Base-by-base conservation (phyloP, 2,888 invertebrate genomes). In the Amphipyra berbera region DNA sequence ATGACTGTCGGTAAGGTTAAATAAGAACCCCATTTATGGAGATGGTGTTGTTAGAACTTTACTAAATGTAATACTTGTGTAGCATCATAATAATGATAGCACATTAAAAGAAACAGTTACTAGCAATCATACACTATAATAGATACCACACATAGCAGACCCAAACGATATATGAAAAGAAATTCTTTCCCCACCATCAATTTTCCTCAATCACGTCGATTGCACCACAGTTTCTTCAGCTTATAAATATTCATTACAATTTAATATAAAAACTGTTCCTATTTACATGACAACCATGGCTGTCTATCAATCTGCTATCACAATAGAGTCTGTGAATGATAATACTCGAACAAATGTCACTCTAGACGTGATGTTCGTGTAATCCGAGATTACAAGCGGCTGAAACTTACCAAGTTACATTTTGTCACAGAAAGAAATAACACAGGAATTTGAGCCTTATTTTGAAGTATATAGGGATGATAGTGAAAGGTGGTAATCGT, bases 271-370 rank as follows among this genome's bases (percentile, higher is more conserved):
- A 77, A 75, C 45, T 66, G 67, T 75, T 74, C 61, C 13, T 66
- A 79, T 67, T 73, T 68, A 64, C 71, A 76, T 78, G 68, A 77
- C 71, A 78, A 66, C 62, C 44, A 50, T 52, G 6, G 57, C 76
- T 73, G 78, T 79, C 74, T 72, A 72, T 81, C 73, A 81, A 55
- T 64, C 46, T 12, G 14, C 35, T 69, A 75, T 81, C 65, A 82
- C 82, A 82, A 82, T 82, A 69, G 75, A 54, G 42, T 50, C 44
- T 42, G 44, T 58, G 54, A 58, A 57, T 64, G 68, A 67, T 77
- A 72, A 78, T 73, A 68, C 67, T 60, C 62, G 42, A 54, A 53
- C 70, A 65, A 65, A 56, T 79, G 80, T 75, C 78, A 79, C 65
- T 79, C 60, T 55, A 61, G 72, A 77, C 72, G 65, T 62, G 54